These are phyloP conservation scores for Pristionchus arcanus DNA, from an alignment of 2,888 invertebrate species.

Conservation along the genomic window DNA sequence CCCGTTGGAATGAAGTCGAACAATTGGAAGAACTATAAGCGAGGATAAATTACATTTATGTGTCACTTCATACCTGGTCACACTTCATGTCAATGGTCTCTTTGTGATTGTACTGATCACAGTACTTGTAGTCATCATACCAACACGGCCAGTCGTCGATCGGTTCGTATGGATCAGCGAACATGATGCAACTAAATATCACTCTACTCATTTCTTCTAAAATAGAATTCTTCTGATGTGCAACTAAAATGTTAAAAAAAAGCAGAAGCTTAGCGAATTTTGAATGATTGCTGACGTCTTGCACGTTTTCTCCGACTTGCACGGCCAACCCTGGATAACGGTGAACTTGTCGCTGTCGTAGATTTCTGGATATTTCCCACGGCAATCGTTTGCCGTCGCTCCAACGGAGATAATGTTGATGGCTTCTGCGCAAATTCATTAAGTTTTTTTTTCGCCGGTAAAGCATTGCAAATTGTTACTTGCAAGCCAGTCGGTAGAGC, in stretches of 20 bases:
- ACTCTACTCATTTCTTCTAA: no score
- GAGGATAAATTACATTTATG: neutral
- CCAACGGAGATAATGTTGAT: neutral
- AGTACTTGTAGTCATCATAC: neutral
- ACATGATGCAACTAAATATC: neutral
- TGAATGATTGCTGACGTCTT: neutral
- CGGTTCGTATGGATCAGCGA: neutral
- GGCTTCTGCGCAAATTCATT: neutral
- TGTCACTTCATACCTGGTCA: neutral
- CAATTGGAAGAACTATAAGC: neutral
- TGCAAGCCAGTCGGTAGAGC: neutral
- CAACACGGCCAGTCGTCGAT: neutral
- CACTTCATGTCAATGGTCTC: neutral
- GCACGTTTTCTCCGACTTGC: neutral
- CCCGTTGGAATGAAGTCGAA: conserved; percentile 43
- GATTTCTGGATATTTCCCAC: neutral
- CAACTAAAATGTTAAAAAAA: neutral
- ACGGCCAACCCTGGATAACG: conserved; percentile 35
- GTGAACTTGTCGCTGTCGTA: conserved; percentile 16
- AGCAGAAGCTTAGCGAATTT: no score
- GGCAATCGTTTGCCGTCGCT: neutral
- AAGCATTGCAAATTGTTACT: no score
- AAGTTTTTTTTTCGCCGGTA: no score
- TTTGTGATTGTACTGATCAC: neutral
- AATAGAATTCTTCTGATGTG: no score